A percentile compares a stretch with the other conserved stretches of the same genome.
Conservation (phyloP, 2,797 vertebrate species). For the Florisuga fusca region DNA sequence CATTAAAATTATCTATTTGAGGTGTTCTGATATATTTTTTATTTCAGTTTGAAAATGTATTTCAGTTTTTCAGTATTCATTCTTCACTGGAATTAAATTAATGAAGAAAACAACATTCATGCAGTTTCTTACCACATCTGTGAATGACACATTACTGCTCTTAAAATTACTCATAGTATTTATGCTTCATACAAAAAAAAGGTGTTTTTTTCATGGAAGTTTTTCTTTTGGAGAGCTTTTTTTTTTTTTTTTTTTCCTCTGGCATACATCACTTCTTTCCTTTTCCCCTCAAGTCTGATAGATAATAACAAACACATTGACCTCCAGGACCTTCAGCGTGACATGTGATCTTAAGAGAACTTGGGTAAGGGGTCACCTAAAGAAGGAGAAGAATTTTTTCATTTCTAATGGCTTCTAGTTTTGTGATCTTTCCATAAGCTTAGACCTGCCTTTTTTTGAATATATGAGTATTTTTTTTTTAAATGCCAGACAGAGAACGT, state of each 20-base stretch:
- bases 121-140: background rate
- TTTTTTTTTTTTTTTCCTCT: fast-evolving
- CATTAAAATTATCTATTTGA: background rate
- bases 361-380: background rate
- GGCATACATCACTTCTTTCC: background rate
- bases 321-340: background rate
- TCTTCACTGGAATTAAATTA: background rate
- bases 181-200: background rate
- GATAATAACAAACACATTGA: background rate
- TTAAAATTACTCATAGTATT: background rate
- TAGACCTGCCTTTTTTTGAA: background rate
- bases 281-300: background rate
- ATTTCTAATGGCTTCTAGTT: background rate
- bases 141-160: background rate
- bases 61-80: background rate
- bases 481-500: background rate
- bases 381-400: background rate
- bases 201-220: background rate
- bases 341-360: too few species aligned
- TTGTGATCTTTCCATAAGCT: background rate
- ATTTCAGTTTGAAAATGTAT: background rate
- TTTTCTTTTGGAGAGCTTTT: background rate
- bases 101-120: background rate
- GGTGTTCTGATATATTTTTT: background rate
- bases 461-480: background rate